Evolutionary conservation across 1,140 invertebrate genomes (phyloP).

Genomic region (Bathynomus jamesi): DNA sequence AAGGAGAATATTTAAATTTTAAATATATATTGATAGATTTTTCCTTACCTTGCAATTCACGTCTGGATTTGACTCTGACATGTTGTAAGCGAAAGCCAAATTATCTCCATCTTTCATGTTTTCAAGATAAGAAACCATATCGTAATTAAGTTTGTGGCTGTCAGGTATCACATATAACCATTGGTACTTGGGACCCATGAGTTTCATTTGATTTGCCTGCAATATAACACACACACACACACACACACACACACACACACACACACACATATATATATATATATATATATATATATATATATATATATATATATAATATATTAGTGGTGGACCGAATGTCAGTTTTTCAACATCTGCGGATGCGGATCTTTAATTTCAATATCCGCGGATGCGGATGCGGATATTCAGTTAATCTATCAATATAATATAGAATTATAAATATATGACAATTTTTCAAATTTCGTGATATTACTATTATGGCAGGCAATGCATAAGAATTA

Average conservation of each 20-base stretch:
- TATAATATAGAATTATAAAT: too few relatives aligned
- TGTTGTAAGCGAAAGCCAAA: conserved; percentile 50
- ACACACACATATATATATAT: not conserved
- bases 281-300: conserved; percentile 4
- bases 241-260: conserved; percentile 4
- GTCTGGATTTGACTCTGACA: too few relatives aligned
- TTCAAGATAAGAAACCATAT: conserved; percentile 49
- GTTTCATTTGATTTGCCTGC: conserved; percentile 54
- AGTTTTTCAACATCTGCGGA: too few relatives aligned
- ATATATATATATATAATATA: conserved; percentile 21
- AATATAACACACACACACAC: not conserved
- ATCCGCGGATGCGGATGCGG: too few relatives aligned
- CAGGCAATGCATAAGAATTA: too few relatives aligned
- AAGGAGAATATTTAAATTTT: not conserved
- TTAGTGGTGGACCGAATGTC: too few relatives aligned
- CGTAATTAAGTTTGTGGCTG: conserved; percentile 43
- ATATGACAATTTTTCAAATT: too few relatives aligned
- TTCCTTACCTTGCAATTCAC: too few relatives aligned
- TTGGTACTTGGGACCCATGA: conserved; percentile 62
- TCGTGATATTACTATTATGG: too few relatives aligned
- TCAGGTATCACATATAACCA: conserved; percentile 71
- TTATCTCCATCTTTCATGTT: conserved; percentile 67
- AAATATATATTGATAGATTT: not conserved
- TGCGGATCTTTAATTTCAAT: too few relatives aligned
- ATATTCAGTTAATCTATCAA: too few relatives aligned